Percentiles rank a stretch among this genome's conserved stretches.
Evolutionary conservation across 2,888 invertebrate genomes (phyloP).

Genomic region (Plusia festucae): DNA sequence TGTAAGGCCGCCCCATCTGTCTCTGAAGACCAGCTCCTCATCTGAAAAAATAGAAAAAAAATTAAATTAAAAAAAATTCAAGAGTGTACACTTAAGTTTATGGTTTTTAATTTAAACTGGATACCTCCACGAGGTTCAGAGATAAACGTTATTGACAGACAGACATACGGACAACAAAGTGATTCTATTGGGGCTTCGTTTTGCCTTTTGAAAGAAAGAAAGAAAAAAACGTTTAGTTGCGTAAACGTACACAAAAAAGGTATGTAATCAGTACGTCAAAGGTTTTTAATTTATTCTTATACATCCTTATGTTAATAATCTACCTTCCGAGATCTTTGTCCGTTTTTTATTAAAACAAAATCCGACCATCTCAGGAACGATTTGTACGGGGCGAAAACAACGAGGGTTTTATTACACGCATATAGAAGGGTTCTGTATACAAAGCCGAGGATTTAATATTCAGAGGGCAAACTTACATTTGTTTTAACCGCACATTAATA

Average conservation of each 20-base stretch:
- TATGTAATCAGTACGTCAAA: neutral
- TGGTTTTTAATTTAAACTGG: too few species aligned
- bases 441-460: constrained; percentile 14
- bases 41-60: constrained; percentile 88
- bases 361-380: constrained; percentile 19
- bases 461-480: constrained; percentile 17
- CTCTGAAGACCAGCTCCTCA: constrained; percentile 93
- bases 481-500: neutral
- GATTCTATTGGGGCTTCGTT: too few species aligned
- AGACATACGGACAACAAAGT: too few species aligned
- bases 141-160: too few species aligned
- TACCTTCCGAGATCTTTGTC: neutral
- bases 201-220: too few species aligned
- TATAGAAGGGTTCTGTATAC: constrained; percentile 22
- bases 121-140: too few species aligned
- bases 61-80: too few species aligned
- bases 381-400: constrained; percentile 32
- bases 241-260: too few species aligned
- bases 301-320: neutral
- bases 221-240: too few species aligned
- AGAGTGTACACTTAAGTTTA: too few species aligned
- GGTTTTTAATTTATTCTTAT: constrained; percentile 2
- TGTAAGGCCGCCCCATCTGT: constrained; percentile 93
- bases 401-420: constrained; percentile 37
- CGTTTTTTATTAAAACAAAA: constrained; percentile 1